Evolutionary conservation across 1,140 invertebrate species (phyloP).

Genomic region (Drosophila prosaltans): DNA sequence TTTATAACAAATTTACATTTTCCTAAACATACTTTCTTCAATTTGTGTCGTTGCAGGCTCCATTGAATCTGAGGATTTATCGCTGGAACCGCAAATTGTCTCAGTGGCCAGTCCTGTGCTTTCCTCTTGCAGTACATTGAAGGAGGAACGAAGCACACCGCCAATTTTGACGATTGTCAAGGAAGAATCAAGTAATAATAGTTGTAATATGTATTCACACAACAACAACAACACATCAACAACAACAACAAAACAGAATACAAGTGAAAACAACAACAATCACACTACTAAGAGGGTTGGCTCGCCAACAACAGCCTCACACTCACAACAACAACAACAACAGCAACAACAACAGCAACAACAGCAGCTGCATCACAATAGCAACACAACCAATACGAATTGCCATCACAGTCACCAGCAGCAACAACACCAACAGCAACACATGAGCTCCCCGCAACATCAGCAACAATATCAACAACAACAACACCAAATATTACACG

Average conservation of each 20-base stretch:
- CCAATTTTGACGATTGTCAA: conserved; percentile 87
- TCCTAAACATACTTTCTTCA: not conserved
- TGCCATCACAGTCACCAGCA: conserved; percentile 71
- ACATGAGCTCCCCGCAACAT: conserved; percentile 71
- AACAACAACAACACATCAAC: conserved; percentile 77
- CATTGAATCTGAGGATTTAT: conserved; percentile 90
- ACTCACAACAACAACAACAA: conserved; percentile 58
- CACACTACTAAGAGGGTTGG: conserved; percentile 60
- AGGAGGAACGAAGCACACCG: conserved; percentile 84
- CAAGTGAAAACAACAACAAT: conserved; percentile 64
- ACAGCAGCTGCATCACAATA: conserved; percentile 65
- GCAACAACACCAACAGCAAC: conserved; percentile 51
- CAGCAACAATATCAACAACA: conserved; percentile 79
- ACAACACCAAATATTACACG: conserved; percentile 83
- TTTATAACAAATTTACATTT: not conserved
- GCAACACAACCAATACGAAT: conserved; percentile 71
- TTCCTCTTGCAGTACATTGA: conserved; percentile 85
- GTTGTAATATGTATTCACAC: conserved; percentile 87
- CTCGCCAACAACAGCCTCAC: conserved; percentile 81
- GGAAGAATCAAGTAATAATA: conserved; percentile 89
- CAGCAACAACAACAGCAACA: conserved; percentile 73
- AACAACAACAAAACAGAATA: conserved; percentile 52
- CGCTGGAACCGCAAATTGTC: conserved; percentile 85
- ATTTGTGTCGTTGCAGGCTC: conserved; percentile 86
- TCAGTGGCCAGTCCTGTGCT: conserved; percentile 83